Conservation (phyloP, 2,113 vertebrate genomes). For the Passer montanus region DNA sequence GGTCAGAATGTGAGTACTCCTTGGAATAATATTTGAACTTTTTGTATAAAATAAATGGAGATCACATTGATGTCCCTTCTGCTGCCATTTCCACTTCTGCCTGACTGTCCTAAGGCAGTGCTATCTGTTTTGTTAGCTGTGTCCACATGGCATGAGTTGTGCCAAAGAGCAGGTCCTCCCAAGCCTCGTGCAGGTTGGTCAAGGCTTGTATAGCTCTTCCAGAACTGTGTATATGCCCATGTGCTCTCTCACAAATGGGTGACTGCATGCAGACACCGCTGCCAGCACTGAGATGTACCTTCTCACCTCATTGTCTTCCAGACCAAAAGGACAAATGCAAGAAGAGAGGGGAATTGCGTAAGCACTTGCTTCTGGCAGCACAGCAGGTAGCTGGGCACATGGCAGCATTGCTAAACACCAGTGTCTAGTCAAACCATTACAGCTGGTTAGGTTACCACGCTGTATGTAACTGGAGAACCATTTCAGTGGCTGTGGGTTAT, state of each 20-base stretch:
- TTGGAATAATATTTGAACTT: background rate
- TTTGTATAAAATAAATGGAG: background rate
- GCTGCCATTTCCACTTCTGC: background rate
- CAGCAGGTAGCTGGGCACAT: background rate
- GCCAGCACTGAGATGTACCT: background rate
- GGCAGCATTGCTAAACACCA: background rate
- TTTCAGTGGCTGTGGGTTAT: background rate
- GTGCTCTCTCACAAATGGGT: background rate
- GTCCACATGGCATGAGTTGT: background rate
- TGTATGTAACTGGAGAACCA: background rate
- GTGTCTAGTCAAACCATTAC: conserved; percentile 28
- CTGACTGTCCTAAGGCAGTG: background rate
- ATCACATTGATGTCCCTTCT: background rate
- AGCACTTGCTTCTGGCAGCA: background rate
- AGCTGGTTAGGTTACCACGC: background rate
- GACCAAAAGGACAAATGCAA: background rate
- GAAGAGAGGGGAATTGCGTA: background rate
- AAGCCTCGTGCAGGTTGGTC: accelerated
- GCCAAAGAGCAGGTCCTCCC: background rate
- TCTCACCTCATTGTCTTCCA: background rate
- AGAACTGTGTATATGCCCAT: accelerated
- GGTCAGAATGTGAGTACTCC: background rate
- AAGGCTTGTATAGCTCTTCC: background rate
- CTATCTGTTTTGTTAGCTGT: background rate
- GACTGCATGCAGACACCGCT: background rate